Percentiles rank a stretch among this genome's conserved stretches.
Conservation (phyloP, 64 coral and sea anemone species). For the Porites lutea region DNA sequence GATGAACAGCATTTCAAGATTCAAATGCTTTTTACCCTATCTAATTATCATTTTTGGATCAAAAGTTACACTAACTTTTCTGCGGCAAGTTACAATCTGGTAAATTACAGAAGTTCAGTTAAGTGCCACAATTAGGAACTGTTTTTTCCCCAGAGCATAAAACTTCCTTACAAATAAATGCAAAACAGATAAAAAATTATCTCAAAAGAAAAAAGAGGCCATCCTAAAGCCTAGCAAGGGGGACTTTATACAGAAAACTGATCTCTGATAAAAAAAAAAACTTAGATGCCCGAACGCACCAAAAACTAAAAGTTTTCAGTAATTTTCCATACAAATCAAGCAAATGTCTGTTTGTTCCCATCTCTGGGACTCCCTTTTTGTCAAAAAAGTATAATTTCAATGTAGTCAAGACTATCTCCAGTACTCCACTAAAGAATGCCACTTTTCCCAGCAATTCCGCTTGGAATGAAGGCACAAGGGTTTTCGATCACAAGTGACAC, state of each 20-base stretch:
- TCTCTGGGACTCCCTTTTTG: background rate
- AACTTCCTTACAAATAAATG: too few species aligned
- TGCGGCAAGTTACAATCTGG: background rate
- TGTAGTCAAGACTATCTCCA: background rate
- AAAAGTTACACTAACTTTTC: background rate
- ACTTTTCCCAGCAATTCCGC: conserved; percentile 58
- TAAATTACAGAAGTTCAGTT: background rate
- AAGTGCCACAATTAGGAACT: background rate
- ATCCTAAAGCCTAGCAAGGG: too few species aligned
- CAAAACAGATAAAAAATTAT: too few species aligned
- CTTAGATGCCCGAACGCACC: background rate
- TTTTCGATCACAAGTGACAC: conserved; percentile 45
- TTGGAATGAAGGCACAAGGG: conserved; percentile 45
- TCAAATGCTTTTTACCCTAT: conserved; percentile 14
- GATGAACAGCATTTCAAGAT: background rate
- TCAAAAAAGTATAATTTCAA: background rate
- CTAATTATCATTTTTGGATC: background rate
- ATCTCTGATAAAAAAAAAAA: background rate
- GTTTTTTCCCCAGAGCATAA: background rate
- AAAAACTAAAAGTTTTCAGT: too few species aligned
- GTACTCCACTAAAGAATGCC: conserved; percentile 33
- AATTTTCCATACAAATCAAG: too few species aligned
- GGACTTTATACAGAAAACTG: too few species aligned
- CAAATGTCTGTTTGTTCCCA: too few species aligned
- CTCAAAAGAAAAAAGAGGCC: too few species aligned